These are phyloP conservation scores for Dolichomitus sp. DNA, from an alignment of 2,888 invertebrate species.

Conservation along the genomic window DNA sequence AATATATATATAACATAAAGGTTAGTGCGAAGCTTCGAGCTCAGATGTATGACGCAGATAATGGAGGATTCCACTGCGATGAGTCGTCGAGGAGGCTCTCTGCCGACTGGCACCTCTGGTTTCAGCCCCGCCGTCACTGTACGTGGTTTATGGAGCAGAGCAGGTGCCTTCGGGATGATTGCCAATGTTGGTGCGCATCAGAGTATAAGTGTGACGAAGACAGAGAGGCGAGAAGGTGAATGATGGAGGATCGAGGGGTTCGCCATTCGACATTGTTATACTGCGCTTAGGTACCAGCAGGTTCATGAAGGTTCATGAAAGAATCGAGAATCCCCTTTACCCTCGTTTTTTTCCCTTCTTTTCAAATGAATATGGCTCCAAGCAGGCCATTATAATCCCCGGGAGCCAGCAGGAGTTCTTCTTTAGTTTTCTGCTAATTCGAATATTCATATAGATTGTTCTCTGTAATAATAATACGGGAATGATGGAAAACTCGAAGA, in stretches of 20 bases:
- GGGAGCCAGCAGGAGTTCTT: slow-evolving; percentile 51
- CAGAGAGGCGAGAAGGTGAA: slow-evolving; percentile 49
- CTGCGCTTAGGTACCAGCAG: slow-evolving; percentile 62
- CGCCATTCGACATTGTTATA: slow-evolving; percentile 57
- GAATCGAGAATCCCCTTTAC: slow-evolving; percentile 59
- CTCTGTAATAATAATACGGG: slow-evolving; percentile 22
- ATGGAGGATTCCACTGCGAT: slow-evolving; percentile 70
- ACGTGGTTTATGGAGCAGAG: slow-evolving; percentile 64
- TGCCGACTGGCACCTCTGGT: slow-evolving; percentile 32
- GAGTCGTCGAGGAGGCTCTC: slow-evolving; percentile 61
- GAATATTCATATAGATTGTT: slow-evolving; percentile 48
- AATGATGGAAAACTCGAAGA: slow-evolving; percentile 51
- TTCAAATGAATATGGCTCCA: slow-evolving; percentile 41
- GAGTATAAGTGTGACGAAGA: slow-evolving; percentile 49
- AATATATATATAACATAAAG: slow-evolving; percentile 8
- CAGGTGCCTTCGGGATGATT: slow-evolving; percentile 64
- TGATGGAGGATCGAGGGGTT: slow-evolving; percentile 62
- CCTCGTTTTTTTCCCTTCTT: slow-evolving; percentile 7
- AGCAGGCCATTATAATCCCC: slow-evolving; percentile 51
- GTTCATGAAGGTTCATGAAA: slow-evolving; percentile 63
- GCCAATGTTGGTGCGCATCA: slow-evolving; percentile 51
- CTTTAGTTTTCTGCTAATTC: slow-evolving; percentile 56
- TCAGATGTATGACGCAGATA: slow-evolving; percentile 70
- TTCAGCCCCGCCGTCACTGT: slow-evolving; percentile 39
- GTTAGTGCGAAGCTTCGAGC: slow-evolving; percentile 37